Evolutionary conservation across 1,140 invertebrate species (phyloP), one percentile per base, ranked within the genome.

Genomic region (Polypedilum pembai): DNA sequence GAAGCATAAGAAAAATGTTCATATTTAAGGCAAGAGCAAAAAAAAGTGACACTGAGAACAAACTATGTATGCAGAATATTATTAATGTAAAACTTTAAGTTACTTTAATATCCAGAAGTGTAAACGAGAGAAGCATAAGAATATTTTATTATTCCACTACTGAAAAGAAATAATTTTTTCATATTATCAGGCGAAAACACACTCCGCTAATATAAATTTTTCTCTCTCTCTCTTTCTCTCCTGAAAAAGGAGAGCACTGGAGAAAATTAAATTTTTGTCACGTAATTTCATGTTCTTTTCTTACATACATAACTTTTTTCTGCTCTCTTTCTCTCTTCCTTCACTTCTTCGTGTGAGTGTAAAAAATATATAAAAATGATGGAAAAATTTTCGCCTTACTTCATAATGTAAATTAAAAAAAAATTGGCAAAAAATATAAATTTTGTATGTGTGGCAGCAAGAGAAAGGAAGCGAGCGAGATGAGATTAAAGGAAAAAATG

Each of bases 1-100:
- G 79, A 78, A 80, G 80, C n/a, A n/a, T n/a, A 80, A 80, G 80
- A 80, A 75, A n/a, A 78, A 80, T 3, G 15, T 45, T 73, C 5
- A 21, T 45, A 18, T 45, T 45, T 33, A 41, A 41, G n/a, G 8
- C 10, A 74, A 74, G 17, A 74, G 24, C 3, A 73, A 73, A 73
- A 73, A 56, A 56, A 56, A 15, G 10, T 56, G 12, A 4, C 45
- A n/a, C 45, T n/a, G n/a, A 45, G 41, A n/a, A n/a, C 12, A 56
- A 56, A 56, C 8, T 45, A 56, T n/a, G n/a, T n/a, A 56, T 56
- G 45, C 45, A 56, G 12, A 56, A 56, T 56, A n/a, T 56, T n/a
- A 56, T n/a, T 12, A 56, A 56, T 8, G 15, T 3, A 33, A 56
- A n/a, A 12, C 45, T 56, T 56, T 56, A 56, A 56, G 45, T 56